A percentile compares a stretch with the other conserved stretches of the same genome.
These are phyloP conservation scores for Ianthella basta DNA, from an alignment of 37 sponge, comb jelly and placozoan genomes.

Conservation along the genomic window DNA sequence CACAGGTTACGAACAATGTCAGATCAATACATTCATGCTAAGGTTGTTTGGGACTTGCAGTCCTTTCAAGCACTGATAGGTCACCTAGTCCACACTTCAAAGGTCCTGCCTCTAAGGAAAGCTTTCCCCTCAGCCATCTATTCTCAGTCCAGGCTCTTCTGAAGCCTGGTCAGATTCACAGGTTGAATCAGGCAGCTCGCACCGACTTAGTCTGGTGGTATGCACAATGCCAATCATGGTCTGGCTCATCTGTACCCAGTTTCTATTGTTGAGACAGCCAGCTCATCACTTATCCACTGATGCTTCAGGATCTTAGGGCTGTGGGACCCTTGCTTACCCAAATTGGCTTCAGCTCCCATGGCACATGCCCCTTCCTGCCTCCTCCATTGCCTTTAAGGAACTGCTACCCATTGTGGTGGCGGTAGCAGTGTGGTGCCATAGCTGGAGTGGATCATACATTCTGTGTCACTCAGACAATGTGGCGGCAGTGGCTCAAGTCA, in stretches of 20 bases:
- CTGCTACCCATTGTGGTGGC: conserved; percentile 11
- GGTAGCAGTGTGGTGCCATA: conserved; percentile 11
- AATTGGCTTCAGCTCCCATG: conserved; percentile 39
- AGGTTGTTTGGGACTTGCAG: neutral
- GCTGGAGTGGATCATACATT: neutral
- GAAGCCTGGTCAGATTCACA: neutral
- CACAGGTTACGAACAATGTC: neutral
- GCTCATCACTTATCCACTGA: conserved; percentile 18
- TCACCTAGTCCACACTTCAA: conserved; percentile 2
- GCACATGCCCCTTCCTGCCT: neutral
- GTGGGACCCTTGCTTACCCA: conserved; percentile 5
- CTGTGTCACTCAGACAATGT: conserved; percentile 32
- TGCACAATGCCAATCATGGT: neutral
- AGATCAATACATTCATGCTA: neutral
- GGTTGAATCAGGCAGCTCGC: neutral
- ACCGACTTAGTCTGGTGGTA: conserved; percentile 3
- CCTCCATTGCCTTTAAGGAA: conserved; percentile 37
- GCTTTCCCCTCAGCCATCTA: conserved; percentile 17
- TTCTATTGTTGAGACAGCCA: conserved; percentile 2
- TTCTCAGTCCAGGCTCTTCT: neutral
- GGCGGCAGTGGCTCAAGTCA: conserved; percentile 20
- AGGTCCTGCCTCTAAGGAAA: conserved; percentile 16
- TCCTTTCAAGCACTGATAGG: conserved; percentile 18
- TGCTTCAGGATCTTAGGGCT: conserved; percentile 34
- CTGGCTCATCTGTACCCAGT: neutral